Evolutionary conservation across 2,113 vertebrate genomes (phyloP).

Genomic region (Oncorhynchus masou): DNA sequence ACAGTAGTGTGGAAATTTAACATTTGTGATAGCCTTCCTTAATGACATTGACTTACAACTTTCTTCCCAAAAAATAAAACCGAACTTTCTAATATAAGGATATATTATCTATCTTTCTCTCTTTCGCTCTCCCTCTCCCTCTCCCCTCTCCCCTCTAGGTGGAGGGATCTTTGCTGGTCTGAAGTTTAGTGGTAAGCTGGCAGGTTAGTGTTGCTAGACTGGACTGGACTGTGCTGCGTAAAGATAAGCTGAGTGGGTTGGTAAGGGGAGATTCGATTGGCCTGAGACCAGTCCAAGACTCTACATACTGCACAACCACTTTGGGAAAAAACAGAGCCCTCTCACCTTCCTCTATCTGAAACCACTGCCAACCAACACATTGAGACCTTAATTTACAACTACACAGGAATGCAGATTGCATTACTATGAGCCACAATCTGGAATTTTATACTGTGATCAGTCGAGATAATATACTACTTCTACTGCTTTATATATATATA

Average conservation of each 20-base stretch:
- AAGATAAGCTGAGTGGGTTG: neutral
- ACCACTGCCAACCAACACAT: too few species aligned
- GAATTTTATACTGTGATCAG: too few species aligned
- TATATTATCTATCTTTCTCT: neutral
- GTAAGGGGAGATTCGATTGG: neutral
- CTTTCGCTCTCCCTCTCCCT: neutral
- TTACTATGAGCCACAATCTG: too few species aligned
- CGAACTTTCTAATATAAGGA: too few species aligned
- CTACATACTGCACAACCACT: neutral
- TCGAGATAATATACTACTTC: too few species aligned
- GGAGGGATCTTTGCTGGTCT: conserved; percentile 65
- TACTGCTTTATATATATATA: too few species aligned
- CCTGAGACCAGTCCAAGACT: neutral
- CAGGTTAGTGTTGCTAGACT: too few species aligned
- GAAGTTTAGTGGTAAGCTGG: conserved; percentile 56
- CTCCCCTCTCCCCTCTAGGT: conserved; percentile 44
- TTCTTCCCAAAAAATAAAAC: too few species aligned
- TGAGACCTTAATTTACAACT: too few species aligned
- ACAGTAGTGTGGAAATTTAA: neutral
- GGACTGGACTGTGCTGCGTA: too few species aligned
- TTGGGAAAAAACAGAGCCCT: neutral
- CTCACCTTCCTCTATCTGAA: neutral
- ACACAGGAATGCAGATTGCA: too few species aligned
- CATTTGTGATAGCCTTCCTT: neutral
- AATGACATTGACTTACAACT: too few species aligned